Percentiles rank a stretch among this genome's conserved stretches.
Conservation (phyloP, 2,888 invertebrate species). For the Athalia cordata region DNA sequence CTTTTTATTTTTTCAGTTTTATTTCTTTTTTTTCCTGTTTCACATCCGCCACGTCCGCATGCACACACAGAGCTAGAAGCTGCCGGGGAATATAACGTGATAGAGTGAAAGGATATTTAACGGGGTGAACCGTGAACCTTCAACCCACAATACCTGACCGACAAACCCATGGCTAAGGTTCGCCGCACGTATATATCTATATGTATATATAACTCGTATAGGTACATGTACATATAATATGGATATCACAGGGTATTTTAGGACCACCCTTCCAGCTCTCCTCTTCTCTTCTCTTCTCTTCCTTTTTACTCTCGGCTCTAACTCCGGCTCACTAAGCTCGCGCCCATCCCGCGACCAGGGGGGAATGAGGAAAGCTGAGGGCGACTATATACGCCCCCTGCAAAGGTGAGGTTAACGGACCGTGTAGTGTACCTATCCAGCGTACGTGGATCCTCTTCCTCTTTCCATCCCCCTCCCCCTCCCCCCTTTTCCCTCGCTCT, state of each 20-base stretch:
- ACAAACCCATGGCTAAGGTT: too few relatives aligned
- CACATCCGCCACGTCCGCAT: too few relatives aligned
- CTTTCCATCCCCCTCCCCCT: too few relatives aligned
- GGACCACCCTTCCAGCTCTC: not conserved
- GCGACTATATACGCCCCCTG: conserved; percentile 9
- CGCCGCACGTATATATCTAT: not conserved
- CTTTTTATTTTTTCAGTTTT: too few relatives aligned
- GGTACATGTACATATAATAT: not conserved
- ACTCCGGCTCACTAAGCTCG: too few relatives aligned
- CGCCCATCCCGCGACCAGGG: not conserved
- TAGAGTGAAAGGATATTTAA: too few relatives aligned
- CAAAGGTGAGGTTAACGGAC: conserved; percentile 37
- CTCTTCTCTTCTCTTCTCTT: not conserved
- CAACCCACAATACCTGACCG: too few relatives aligned
- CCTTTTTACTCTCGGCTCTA: not conserved
- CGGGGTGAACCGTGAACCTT: too few relatives aligned
- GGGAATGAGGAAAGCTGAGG: not conserved
- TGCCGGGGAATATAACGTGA: too few relatives aligned
- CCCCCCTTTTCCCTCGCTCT: too few relatives aligned
- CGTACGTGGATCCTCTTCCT: not conserved
- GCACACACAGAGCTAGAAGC: too few relatives aligned
- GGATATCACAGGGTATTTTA: conserved; percentile 14
- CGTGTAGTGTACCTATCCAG: conserved; percentile 2
- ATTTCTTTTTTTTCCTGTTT: too few relatives aligned
- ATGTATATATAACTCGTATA: not conserved